Evolutionary conservation across 2,113 vertebrate species (phyloP), one percentile per base, ranked within the genome.

Genomic region (Bufo bufo): DNA sequence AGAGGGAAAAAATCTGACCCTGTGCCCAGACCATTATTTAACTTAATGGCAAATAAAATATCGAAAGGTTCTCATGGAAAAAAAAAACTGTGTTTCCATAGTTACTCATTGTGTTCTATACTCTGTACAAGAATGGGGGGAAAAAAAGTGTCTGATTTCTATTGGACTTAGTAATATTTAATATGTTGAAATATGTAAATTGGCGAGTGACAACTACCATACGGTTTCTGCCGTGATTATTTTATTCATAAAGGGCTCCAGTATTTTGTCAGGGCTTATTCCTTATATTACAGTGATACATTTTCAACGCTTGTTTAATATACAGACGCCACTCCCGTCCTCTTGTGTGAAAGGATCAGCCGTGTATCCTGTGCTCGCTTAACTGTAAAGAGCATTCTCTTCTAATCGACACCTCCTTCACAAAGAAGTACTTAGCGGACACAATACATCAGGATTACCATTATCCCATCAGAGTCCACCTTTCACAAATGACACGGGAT

Each of bases 191-290:
- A 11, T 71, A 78, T 71, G 23, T 58, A 33, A 80, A 45, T 61
- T 71, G 85, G 61, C 59, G 85, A 87, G 63, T 87, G 85, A 87
- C 61, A 71, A 43, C 75, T 69, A 80, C 77, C 61, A 80, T 78
- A 80, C 81, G 85, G 77, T 71, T 59, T 87, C 43, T 80, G 61
- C 63, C n/a, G 77, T 47, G 61, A 59, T 85, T 74, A 72, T 43
- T 58, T 75, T 50, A 59, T 75, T 74, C 52, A 75, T 52, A 59
- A 54, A 33, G 50, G 33, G 74, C 59, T 85, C 83, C 69, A 47
- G 52, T 47, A 74, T 58, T 74, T 58, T 74, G 52, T 65, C 19
- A 56, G 11, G 20, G 17, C 54, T 74, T 75, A 74, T 74, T 74
- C 43, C 69, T 45, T 85, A 43, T 16, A 58, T 74, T 85, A 74